A percentile compares a stretch with the other conserved stretches of the same genome.
phyloP scores from a whole-genome alignment of 2,113 vertebrate species.

The Hyla sarda region DNA sequence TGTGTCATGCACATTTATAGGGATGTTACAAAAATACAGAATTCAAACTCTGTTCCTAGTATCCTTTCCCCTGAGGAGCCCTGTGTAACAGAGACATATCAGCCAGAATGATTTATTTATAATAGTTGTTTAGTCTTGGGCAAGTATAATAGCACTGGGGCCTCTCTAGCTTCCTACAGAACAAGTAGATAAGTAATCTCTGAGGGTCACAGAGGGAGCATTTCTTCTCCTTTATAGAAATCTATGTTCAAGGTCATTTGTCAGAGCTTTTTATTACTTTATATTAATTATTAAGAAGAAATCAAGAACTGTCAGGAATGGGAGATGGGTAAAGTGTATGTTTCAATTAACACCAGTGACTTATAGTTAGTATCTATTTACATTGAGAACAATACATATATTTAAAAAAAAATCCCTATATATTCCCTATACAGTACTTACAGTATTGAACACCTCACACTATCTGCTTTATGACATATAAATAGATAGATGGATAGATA shows the following conservation, averaged over 20 bases:
- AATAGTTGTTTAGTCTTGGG: conserved; percentile 3
- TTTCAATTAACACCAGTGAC: not conserved
- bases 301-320: not conserved
- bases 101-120: conserved; percentile 7
- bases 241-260: not conserved
- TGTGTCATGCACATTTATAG: not conserved
- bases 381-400: not conserved
- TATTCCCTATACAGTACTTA: not conserved
- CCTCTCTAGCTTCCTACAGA: not conserved
- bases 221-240: not conserved
- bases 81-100: not conserved
- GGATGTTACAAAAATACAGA: not conserved
- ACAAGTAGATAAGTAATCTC: conserved; percentile 20
- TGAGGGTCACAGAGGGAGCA: not conserved
- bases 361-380: not conserved
- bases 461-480: too few species aligned
- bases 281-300: conserved; percentile 22
- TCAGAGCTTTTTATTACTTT: not conserved
- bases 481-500: too few species aligned
- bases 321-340: not conserved
- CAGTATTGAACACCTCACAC: too few species aligned
- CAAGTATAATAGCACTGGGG: not conserved
- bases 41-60: not conserved
- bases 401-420: not conserved
- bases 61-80: not conserved